These are phyloP conservation scores for Micromesistius poutassou DNA, from an alignment of 2,797 vertebrate species.

Conservation along the genomic window DNA sequence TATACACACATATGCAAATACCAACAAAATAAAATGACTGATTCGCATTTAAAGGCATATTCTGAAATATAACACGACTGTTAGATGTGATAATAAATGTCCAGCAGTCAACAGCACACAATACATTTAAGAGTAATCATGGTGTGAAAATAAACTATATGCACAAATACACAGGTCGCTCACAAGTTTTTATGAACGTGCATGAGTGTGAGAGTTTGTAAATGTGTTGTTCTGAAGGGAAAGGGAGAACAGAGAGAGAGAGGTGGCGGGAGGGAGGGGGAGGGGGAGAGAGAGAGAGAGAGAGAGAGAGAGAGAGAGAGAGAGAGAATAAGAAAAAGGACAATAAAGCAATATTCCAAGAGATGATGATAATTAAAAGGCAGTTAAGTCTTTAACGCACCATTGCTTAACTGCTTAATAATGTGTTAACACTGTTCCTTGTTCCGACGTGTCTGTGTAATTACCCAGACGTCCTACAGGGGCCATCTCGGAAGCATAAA, in stretches of 20 bases:
- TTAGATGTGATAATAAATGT: conserved; percentile 58
- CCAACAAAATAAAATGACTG: conserved; percentile 17
- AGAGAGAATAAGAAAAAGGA: neutral
- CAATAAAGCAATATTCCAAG: neutral
- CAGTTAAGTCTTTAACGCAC: neutral
- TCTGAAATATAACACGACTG: conserved; percentile 42
- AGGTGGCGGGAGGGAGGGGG: neutral
- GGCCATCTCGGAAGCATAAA: neutral
- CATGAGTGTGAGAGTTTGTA: conserved; percentile 13
- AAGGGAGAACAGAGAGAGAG: neutral
- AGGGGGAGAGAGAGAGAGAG: neutral
- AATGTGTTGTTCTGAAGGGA: conserved; percentile 24
- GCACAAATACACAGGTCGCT: conserved; percentile 64
- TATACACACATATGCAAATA: conserved; percentile 6
- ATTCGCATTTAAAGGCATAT: conserved; percentile 29
- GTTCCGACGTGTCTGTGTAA: neutral
- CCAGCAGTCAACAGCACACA: conserved; percentile 44
- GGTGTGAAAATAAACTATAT: conserved; percentile 58
- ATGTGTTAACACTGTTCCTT: neutral
- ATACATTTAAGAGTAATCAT: conserved; percentile 47
- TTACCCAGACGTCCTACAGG: neutral
- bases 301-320: no score
- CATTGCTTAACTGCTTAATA: neutral
- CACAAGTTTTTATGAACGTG: conserved; percentile 27
- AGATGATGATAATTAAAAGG: neutral